Evolutionary conservation across 64 coral and sea anemone species (phyloP).

Genomic region (Porites lutea): DNA sequence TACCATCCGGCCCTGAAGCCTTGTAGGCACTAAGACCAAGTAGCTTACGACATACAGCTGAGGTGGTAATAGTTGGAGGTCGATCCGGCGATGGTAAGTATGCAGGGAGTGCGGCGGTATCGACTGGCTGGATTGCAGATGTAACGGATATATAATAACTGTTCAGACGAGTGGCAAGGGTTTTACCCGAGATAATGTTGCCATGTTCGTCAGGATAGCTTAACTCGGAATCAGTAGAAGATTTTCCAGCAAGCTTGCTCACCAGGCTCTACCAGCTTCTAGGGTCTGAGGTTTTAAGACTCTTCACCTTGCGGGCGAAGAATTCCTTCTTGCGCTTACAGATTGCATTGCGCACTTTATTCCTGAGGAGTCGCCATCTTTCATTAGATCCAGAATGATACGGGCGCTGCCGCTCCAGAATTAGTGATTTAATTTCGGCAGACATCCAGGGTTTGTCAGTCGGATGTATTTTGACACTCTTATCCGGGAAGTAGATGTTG

Average conservation of each 20-base stretch:
- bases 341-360: conserved; percentile 54
- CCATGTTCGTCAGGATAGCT: neutral
- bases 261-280: conserved; percentile 64
- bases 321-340: conserved; percentile 6
- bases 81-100: conserved; percentile 21
- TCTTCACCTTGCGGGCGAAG: conserved; percentile 12
- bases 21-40: no score
- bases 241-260: neutral
- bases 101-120: neutral
- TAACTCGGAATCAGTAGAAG: neutral
- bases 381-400: conserved; percentile 30
- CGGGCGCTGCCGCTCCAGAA: conserved; percentile 42
- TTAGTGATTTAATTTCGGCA: conserved; percentile 42
- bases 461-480: neutral
- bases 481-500: neutral
- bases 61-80: neutral
- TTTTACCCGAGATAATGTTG: neutral
- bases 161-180: conserved; percentile 34
- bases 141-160: conserved; percentile 35
- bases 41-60: no score
- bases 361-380: conserved; percentile 24
- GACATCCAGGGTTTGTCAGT: conserved; percentile 43
- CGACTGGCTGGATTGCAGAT: neutral
- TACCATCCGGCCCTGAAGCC: no score
- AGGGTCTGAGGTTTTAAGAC: conserved; percentile 8